These are phyloP conservation scores for Alitta virens DNA, from an alignment of 2,888 invertebrate species.

Conservation along the genomic window DNA sequence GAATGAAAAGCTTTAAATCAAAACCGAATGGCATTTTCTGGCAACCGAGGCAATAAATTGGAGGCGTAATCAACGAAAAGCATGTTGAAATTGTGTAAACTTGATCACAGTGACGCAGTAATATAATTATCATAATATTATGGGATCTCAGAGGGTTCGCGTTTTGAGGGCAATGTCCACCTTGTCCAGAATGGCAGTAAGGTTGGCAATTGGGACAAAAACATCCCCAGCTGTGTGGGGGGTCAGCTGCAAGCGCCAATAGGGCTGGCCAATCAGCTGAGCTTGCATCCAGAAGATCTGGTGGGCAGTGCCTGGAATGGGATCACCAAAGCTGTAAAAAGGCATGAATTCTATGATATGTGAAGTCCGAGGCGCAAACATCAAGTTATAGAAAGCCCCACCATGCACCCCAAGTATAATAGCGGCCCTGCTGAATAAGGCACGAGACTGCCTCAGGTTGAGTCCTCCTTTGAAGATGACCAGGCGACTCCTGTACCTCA, in stretches of 20 bases:
- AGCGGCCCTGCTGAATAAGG: slow-evolving; percentile 11
- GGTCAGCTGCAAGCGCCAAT: slow-evolving; percentile 6
- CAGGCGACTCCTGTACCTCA: slow-evolving; percentile 5
- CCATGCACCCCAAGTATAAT: slow-evolving; percentile 23
- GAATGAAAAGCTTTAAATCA: no score
- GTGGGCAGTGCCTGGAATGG: slow-evolving; percentile 1
- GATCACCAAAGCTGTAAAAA: neutral
- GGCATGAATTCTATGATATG: slow-evolving; percentile 20
- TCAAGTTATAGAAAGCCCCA: slow-evolving; percentile 22
- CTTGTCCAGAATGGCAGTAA: neutral
- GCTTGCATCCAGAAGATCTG: slow-evolving; percentile 12
- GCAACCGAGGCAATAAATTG: no score
- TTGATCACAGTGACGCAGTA: no score
- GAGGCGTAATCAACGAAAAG: no score
- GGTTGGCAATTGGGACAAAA: neutral
- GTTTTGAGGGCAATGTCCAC: neutral
- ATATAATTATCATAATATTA: no score
- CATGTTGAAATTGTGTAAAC: no score
- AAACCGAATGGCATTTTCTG: no score
- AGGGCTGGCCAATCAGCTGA: slow-evolving; percentile 4
- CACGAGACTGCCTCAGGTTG: slow-evolving; percentile 3
- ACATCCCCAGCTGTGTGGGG: slow-evolving; percentile 6
- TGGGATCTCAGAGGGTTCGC: no score
- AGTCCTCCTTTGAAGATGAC: slow-evolving; percentile 9
- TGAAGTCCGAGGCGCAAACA: slow-evolving; percentile 5